Evolutionary conservation across 2,888 invertebrate species (phyloP).

Genomic region (Megaustenia siamemsis): DNA sequence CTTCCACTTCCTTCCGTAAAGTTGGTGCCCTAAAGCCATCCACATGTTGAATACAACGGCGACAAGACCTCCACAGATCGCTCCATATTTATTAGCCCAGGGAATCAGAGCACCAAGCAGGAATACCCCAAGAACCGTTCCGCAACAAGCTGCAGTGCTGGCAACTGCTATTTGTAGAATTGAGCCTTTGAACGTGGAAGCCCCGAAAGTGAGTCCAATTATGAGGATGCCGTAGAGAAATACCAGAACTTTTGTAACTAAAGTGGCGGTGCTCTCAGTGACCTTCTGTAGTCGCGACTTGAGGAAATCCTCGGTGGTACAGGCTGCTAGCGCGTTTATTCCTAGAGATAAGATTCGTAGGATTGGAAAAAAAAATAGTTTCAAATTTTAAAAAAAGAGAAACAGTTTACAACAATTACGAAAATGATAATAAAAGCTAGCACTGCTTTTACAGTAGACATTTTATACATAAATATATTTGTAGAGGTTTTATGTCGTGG

Average conservation of each 20-base stretch:
- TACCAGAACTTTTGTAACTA: slow-evolving; percentile 62
- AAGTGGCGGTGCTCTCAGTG: slow-evolving; percentile 60
- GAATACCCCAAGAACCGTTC: slow-evolving; percentile 64
- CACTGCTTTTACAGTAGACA: no score
- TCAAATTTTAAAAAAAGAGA: no score
- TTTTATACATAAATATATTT: no score
- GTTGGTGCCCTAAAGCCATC: slow-evolving; percentile 40
- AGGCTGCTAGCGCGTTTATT: slow-evolving; percentile 67
- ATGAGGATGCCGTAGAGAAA: slow-evolving; percentile 60
- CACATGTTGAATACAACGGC: slow-evolving; percentile 44
- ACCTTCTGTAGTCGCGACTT: slow-evolving; percentile 46
- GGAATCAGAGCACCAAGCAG: slow-evolving; percentile 63
- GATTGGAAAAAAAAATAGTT: no score
- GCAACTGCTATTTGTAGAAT: slow-evolving; percentile 63
- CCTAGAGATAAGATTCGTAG: no score
- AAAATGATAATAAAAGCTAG: no score
- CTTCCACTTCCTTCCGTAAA: slow-evolving; percentile 22
- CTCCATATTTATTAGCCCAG: slow-evolving; percentile 55
- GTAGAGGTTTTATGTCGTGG: no score
- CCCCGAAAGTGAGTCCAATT: slow-evolving; percentile 61
- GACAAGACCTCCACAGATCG: slow-evolving; percentile 31
- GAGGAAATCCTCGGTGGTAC: slow-evolving; percentile 66
- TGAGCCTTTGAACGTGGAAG: slow-evolving; percentile 59
- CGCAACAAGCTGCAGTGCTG: slow-evolving; percentile 62
- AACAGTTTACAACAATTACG: no score